These are phyloP conservation scores for Philhelius pedissequus DNA, from an alignment of 2,888 invertebrate genomes.

Conservation along the genomic window DNA sequence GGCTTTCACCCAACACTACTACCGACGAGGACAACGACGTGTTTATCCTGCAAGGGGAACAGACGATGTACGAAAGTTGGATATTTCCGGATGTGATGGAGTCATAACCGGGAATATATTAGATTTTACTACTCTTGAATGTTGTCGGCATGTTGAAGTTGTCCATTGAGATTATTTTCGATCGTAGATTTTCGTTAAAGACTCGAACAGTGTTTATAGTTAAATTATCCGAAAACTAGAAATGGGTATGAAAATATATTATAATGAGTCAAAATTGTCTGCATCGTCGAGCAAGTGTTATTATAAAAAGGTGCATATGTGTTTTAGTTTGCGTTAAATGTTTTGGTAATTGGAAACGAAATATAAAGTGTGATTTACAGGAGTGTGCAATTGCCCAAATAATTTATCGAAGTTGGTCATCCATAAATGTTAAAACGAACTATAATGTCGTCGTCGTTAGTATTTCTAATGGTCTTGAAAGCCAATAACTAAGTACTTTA, in stretches of 20 bases:
- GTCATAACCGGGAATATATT: conserved; percentile 45
- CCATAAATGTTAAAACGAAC: background rate
- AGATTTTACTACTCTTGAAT: conserved; percentile 40
- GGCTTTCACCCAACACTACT: conserved; percentile 11
- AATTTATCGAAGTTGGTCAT: background rate
- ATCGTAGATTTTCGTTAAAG: conserved; percentile 41
- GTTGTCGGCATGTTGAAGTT: conserved; percentile 4
- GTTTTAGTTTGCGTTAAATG: background rate
- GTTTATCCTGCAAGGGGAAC: background rate
- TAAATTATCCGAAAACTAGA: background rate
- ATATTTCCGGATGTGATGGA: conserved; percentile 37
- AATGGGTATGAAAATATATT: background rate
- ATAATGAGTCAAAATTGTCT: background rate
- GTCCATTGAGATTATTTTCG: conserved; percentile 11
- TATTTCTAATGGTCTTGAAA: background rate
- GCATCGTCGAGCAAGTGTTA: background rate
- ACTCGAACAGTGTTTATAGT: conserved; percentile 1
- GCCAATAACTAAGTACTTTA: background rate
- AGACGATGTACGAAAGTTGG: background rate
- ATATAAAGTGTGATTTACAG: background rate
- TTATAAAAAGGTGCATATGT: background rate
- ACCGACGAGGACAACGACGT: background rate
- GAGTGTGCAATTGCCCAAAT: background rate
- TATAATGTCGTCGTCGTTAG: background rate
- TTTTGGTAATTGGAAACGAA: background rate